Base-by-base conservation (phyloP, 2,113 vertebrate genomes). In the Gasterosteus aculeatus region DNA sequence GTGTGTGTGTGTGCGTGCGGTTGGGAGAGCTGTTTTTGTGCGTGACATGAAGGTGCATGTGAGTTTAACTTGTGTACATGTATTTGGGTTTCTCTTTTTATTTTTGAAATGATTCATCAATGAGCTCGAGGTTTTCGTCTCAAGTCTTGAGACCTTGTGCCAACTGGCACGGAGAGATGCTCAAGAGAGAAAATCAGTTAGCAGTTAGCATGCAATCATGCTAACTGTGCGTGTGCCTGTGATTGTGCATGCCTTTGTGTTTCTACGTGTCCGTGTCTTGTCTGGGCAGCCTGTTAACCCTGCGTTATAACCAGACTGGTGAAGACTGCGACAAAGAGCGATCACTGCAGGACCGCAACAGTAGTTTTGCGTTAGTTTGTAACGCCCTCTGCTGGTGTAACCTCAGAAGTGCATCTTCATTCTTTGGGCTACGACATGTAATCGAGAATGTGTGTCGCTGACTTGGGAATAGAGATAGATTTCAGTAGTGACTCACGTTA, bases 261-360 rank as follows among this genome's bases (percentile, higher is more conserved):
- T 10, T 19, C 1, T 62, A 22, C 15, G 11, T 64, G 70, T 75
- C 64, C 75, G 74, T 47, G 53, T 77, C 14, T 78, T 35, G 49
- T 88, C 42, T 81, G 38, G 75, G 49, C 67, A 85, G 39, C 67
- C 78, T 77, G 10, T 80, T 81, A 78, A 35, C 62, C 47, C 76
- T 83, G 81, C 16, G 53, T 82, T 87, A 53, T 71, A 39, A 79
- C 26, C 78, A 83, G 77, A 85, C 35, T 16, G 67, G 57, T 82
- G 71, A 81, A 70, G 83, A 92, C 92, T 93, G 93, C 90, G 86
- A 88, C 87, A 92, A 89, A 88, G 68, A 74, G 51, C 88, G 83
- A 86, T 80, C 73, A 78, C 88, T 87, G 86, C 88, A 91, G 82
- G 88, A 75, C 78, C 41, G 58, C 46, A 10, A 12, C 44, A 51